Evolutionary conservation across 2,888 invertebrate species (phyloP), one percentile per base, ranked within the genome.

Genomic region (Julus scanicus): DNA sequence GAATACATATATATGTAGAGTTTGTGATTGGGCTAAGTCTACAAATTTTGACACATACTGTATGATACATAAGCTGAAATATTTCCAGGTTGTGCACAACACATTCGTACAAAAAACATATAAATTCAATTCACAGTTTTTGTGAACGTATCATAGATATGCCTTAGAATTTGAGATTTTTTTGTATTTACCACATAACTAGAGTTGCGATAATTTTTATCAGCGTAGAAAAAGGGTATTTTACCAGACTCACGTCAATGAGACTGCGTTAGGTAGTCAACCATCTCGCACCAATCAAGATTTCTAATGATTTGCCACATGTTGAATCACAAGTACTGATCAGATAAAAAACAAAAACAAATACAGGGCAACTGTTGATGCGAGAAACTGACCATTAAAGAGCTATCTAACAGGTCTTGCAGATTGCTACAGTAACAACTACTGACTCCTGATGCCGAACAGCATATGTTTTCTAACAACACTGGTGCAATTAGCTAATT

Each of bases 101-200:
- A 84, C 84, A 37, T 37, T 84, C 84, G 84, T 84, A 84, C 84
- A 84, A 84, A 84, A 84, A 84, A 84, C 84, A 84, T 84, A 84
- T 44, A 84, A 84, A 84, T 84, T 44, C n/a, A 40, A 84, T 84
- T 84, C 84, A 84, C 84, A 39, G n/a, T 84, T 44, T 20, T 84
- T 29, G 84, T 84, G 84, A 84, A 84, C 8, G 84, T 84, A 17
- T 84, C 39, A 44, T 84, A 84, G 84, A 84, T 84, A 84, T 84
- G 84, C 84, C 84, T 84, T 84, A 84, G 44, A 44, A 84, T 84
- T 84, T 84, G 39, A 44, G 44, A 44, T 37, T 83, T 84, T 84
- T 84, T 84, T 84, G 39, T 29, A 84, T 84, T 39, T 84, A 84
- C 84, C 84, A 84, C 84, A n/a, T 63, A 15, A 63, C 63, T 63